A percentile compares a stretch with the other conserved stretches of the same genome.
These are phyloP conservation scores for Heterocephalus glaber DNA, from an alignment of 2,113 vertebrate species.

Conservation along the genomic window DNA sequence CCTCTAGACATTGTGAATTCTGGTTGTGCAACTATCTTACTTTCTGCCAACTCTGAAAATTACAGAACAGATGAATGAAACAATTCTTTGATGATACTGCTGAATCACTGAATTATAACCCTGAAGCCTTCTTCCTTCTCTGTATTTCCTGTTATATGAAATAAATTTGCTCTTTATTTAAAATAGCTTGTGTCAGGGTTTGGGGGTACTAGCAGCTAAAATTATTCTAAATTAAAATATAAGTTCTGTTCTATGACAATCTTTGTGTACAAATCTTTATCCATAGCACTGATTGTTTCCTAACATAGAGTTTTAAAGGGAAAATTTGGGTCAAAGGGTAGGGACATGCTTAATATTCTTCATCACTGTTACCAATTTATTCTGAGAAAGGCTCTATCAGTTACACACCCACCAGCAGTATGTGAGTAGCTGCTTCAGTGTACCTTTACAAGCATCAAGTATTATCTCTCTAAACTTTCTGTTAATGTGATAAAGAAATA, in stretches of 20 bases:
- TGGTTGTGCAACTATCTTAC: background rate
- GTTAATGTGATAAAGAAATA: slow-evolving; percentile 5
- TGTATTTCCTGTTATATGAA: background rate
- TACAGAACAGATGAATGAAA: background rate
- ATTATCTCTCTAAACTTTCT: background rate
- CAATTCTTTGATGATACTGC: background rate
- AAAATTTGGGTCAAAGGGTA: background rate
- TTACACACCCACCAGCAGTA: background rate
- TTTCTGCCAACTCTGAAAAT: slow-evolving; percentile 6
- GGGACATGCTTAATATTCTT: background rate
- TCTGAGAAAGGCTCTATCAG: background rate
- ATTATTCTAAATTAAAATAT: slow-evolving; percentile 32
- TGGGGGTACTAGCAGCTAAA: slow-evolving; percentile 35
- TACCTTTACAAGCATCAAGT: background rate
- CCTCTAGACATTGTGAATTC: background rate
- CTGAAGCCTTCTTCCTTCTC: background rate
- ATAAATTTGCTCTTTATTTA: slow-evolving; percentile 23
- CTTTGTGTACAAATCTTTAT: slow-evolving; percentile 19
- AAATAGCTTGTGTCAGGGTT: background rate
- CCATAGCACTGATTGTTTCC: background rate
- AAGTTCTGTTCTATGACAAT: background rate
- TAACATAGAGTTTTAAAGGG: background rate
- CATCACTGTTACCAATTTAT: background rate
- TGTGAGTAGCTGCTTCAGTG: background rate
- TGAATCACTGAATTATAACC: background rate